A percentile compares a stretch with the other conserved stretches of the same genome.
These are phyloP conservation scores for Diplazon laetatorius DNA, from an alignment of 2,888 invertebrate species.

Conservation along the genomic window DNA sequence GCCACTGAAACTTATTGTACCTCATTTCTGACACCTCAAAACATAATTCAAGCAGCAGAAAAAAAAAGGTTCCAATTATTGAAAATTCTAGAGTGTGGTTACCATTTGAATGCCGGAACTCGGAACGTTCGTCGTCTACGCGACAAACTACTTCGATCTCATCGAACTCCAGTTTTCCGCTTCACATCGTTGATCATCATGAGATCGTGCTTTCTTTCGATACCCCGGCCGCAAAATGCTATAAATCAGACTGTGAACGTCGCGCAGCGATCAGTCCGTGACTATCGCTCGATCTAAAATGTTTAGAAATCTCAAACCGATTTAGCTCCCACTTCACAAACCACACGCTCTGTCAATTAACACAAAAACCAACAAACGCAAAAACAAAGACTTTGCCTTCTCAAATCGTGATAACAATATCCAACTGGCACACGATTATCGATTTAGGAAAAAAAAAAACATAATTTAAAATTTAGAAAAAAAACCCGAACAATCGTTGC, in stretches of 20 bases:
- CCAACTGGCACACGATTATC: too few relatives aligned
- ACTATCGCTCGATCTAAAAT: slow-evolving; percentile 71
- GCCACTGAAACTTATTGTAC: too few relatives aligned
- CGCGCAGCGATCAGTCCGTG: slow-evolving; percentile 74
- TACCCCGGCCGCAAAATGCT: slow-evolving; percentile 71
- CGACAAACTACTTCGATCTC: not conserved
- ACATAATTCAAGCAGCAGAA: too few relatives aligned
- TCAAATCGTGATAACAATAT: too few relatives aligned
- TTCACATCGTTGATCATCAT: slow-evolving; percentile 81
- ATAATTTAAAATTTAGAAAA: slow-evolving; percentile 24
- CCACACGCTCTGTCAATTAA: not conserved
- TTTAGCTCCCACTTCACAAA: slow-evolving; percentile 29
- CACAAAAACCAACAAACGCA: too few relatives aligned
- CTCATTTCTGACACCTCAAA: too few relatives aligned
- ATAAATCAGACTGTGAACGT: slow-evolving; percentile 77
- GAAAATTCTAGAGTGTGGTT: too few relatives aligned
- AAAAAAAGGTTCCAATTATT: too few relatives aligned
- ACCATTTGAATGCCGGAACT: too few relatives aligned
- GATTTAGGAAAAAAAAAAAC: too few relatives aligned
- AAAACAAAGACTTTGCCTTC: too few relatives aligned
- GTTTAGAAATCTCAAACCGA: slow-evolving; percentile 64
- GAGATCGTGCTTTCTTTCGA: slow-evolving; percentile 57
- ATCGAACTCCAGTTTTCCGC: slow-evolving; percentile 78
- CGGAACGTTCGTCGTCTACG: slow-evolving; percentile 10
- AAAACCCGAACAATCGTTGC: slow-evolving; percentile 11